phyloP scores from a whole-genome alignment of 2,113 vertebrate genomes.

The Orthonyx spaldingii region DNA sequence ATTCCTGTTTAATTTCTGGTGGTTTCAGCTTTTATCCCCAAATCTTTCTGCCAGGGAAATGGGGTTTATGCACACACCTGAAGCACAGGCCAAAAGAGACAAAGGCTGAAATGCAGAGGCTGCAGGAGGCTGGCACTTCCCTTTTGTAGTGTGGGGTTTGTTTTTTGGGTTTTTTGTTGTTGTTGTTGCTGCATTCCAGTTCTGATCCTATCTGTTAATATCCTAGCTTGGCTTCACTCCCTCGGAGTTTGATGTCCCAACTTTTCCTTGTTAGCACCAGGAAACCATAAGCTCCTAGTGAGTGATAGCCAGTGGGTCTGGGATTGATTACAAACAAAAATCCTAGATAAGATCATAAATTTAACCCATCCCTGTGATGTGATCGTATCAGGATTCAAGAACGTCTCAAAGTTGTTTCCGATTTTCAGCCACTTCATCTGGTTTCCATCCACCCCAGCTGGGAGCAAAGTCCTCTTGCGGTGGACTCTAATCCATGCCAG shows the following conservation, averaged over 20 bases:
- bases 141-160: background rate
- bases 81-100: background rate
- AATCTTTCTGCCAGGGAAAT: background rate
- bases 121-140: background rate
- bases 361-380: constrained; percentile 41
- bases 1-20: background rate
- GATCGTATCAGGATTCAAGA: constrained; percentile 31
- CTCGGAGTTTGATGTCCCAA: constrained; percentile 26
- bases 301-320: constrained; percentile 37
- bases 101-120: background rate
- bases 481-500: constrained; percentile 31
- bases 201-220: constrained; percentile 46
- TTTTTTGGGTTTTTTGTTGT: background rate
- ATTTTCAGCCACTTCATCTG: constrained; percentile 63
- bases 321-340: constrained; percentile 48
- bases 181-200: background rate
- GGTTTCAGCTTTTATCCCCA: background rate
- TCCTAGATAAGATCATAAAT: constrained; percentile 30
- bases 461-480: background rate
- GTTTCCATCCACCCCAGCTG: constrained; percentile 46
- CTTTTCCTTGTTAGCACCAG: constrained; percentile 2
- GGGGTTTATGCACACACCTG: background rate
- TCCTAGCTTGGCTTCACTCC: constrained; percentile 21
- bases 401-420: constrained; percentile 30
- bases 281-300: constrained; percentile 19